Base-by-base conservation (phyloP, 2,113 vertebrate species). In the Tenrec ecaudatus region DNA sequence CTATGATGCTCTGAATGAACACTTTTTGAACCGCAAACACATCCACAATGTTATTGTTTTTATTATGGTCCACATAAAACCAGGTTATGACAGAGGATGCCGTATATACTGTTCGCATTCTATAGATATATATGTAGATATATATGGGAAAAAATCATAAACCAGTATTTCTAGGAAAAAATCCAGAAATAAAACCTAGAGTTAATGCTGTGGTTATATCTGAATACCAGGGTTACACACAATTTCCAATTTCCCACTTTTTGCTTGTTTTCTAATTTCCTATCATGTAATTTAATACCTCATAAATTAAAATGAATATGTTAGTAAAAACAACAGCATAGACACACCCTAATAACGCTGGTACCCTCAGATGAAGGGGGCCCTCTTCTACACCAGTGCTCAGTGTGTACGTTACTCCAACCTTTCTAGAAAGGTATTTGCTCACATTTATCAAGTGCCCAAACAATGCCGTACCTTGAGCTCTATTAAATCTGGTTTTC, bases 361-460 rank as follows among this genome's bases (percentile, higher is more conserved):
- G 69, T 40, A 38, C 14, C 71, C 3, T 94, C 60, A 25, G 31
- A 19, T 40, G 12, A 53, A 82, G 84, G 84, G 58, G 19, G n/a
- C 12, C 17, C 4, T 69, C 11, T 25, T 8, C 6, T 82, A 36
- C 58, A n/a, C 60, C 71, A 69, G 33, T 29, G 22, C 62, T 82
- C 23, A 73, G 22, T 69, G 8, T 25, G 53, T 29, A 29, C 22
- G 7, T 17, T 71, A 33, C 25, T 25, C 25, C 33, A 33, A 75
- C 14, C 47, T 89, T 62, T 91, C 80, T 81, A 81, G 89, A 89
- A 81, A 77, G 22, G 10, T 6, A 82, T 73, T 80, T 89, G 76
- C 12, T 12, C n/a, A 40, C n/a, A 85, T 89, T 69, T 88, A 25
- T 66, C 47, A 88, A 93, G 16, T 31, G 57, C 23, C 25, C 69